phyloP scores from a whole-genome alignment of 2,113 vertebrate genomes.

The Petrocephalus microphthalmus region DNA sequence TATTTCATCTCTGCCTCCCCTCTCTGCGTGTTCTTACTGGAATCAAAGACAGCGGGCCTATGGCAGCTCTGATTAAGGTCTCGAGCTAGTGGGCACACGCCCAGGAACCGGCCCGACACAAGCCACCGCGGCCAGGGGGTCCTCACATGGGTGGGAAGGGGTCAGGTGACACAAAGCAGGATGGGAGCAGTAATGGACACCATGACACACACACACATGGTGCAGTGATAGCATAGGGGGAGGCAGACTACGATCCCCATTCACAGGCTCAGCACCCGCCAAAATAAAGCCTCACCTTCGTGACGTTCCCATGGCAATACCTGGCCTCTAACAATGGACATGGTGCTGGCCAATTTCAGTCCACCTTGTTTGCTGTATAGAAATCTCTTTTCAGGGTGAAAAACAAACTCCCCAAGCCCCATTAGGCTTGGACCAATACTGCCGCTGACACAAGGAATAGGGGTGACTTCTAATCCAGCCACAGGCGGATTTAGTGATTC shows the following conservation, averaged over 20 bases:
- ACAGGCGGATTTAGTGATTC: background rate
- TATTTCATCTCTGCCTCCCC: background rate
- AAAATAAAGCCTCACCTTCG: conserved; percentile 12
- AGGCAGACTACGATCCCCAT: background rate
- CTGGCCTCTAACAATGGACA: conserved; percentile 7
- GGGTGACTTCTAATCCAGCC: background rate
- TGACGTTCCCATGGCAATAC: conserved; percentile 13
- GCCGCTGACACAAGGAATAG: conserved; percentile 5
- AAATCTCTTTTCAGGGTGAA: conserved; percentile 22
- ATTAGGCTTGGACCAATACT: background rate
- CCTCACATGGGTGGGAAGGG: background rate
- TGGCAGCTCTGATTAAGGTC: background rate
- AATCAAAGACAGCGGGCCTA: background rate
- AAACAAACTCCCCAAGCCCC: conserved; percentile 8
- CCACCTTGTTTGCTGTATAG: conserved; percentile 16
- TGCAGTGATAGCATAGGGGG: background rate
- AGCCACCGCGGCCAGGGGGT: background rate
- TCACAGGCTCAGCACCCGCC: background rate
- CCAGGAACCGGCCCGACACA: background rate
- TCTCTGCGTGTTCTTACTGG: background rate
- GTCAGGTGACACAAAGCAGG: background rate
- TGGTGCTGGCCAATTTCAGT: conserved; percentile 10
- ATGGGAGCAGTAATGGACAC: background rate
- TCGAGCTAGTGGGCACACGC: background rate
- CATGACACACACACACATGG: background rate